Evolutionary conservation across 1,140 invertebrate species (phyloP).

Genomic region (Dendrolimus kikuchii): DNA sequence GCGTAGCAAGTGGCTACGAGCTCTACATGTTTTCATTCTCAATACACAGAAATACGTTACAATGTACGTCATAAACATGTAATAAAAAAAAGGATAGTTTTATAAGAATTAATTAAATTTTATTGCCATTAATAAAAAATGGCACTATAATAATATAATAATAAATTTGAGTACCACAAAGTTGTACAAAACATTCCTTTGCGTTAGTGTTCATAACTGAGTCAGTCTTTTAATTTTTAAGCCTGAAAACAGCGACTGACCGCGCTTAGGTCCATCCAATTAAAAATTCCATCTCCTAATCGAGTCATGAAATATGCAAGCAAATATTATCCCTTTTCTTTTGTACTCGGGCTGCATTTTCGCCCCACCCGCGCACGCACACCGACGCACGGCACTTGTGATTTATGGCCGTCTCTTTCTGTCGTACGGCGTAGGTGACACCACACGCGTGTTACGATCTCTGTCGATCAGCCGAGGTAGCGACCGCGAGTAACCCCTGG

Average conservation of each 20-base stretch:
- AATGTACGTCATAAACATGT: too few species aligned
- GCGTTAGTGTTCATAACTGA: background rate
- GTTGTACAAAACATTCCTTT: slow-evolving; percentile 6
- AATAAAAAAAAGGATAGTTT: too few species aligned
- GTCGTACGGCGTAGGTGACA: slow-evolving; percentile 26
- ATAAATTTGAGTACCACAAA: background rate
- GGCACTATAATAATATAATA: too few species aligned
- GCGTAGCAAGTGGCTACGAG: too few species aligned
- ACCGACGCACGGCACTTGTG: slow-evolving; percentile 62
- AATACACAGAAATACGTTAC: too few species aligned
- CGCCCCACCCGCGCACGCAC: slow-evolving; percentile 70
- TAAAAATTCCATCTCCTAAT: slow-evolving; percentile 72
- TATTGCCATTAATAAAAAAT: too few species aligned
- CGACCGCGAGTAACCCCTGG: slow-evolving; percentile 69
- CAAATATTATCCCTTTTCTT: slow-evolving; percentile 72
- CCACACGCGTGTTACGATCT: slow-evolving; percentile 33
- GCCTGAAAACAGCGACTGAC: slow-evolving; percentile 40
- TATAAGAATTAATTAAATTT: too few species aligned
- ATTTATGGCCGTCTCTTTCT: slow-evolving; percentile 47
- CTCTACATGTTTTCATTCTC: too few species aligned
- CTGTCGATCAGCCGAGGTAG: slow-evolving; percentile 53
- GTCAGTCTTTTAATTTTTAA: slow-evolving; percentile 12
- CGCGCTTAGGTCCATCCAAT: slow-evolving; percentile 63
- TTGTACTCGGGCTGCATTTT: slow-evolving; percentile 65
- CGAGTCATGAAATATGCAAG: slow-evolving; percentile 72